Percentiles rank a stretch among this genome's conserved stretches.
phyloP scores from a whole-genome alignment of 35 echinoderm and acorn worm species.

The Chiridota heheva region DNA sequence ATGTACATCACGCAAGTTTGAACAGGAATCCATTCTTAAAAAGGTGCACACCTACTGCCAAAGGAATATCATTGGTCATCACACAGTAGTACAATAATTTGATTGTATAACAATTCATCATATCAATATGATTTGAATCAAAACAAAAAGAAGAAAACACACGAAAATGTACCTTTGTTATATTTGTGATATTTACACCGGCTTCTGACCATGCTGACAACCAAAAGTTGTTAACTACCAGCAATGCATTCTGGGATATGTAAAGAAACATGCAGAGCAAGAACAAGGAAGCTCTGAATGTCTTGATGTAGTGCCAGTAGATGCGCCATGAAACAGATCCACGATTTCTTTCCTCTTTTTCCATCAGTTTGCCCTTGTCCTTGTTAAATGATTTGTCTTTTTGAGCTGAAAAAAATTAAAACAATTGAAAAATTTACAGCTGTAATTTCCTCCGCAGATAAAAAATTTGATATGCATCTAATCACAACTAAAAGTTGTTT shows the following conservation, averaged over 20 bases:
- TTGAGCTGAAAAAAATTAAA: slow-evolving; percentile 6
- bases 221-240: slow-evolving; percentile 84
- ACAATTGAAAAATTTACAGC: not conserved
- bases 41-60: no score
- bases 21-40: no score
- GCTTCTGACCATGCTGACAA: slow-evolving; percentile 87
- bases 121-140: no score
- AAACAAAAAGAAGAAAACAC: not conserved
- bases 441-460: not conserved
- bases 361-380: slow-evolving; percentile 62
- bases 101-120: no score
- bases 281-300: slow-evolving; percentile 46
- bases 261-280: slow-evolving; percentile 23
- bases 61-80: no score
- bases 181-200: slow-evolving; percentile 40
- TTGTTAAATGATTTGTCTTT: slow-evolving; percentile 33
- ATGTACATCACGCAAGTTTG: no score
- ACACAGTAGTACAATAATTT: no score
- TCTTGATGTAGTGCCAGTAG: slow-evolving; percentile 74
- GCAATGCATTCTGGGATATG: slow-evolving; percentile 31
- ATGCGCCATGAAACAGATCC: slow-evolving; percentile 74
- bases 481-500: no score
- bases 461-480: no score
- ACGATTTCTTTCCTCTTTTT: slow-evolving; percentile 76
- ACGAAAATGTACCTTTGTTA: slow-evolving; percentile 16